Evolutionary conservation across 1,140 invertebrate genomes (phyloP), one percentile per base, ranked within the genome.

Genomic region (Stegodyphus dumicola): DNA sequence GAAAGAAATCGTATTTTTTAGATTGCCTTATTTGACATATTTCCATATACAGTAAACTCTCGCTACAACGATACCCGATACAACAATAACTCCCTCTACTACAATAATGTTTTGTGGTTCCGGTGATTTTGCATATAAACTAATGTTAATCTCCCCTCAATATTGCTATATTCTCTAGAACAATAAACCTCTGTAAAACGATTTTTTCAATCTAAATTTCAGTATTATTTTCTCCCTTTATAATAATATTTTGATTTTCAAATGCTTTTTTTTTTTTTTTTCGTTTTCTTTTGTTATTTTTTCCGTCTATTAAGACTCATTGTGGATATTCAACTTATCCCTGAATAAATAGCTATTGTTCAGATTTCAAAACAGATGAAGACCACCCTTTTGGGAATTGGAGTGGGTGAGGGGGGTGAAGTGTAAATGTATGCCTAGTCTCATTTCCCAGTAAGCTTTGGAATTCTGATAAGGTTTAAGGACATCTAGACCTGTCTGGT

Each of bases 31-130:
- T 3, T 33, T 3, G 33, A 33, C 3, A 33, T 33, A n/a, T n/a
- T n/a, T n/a, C n/a, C n/a, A 64, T 64, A 64, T 64, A 64, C 60
- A 64, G 60, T 64, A 64, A 64, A 64, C 60, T 64, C 60, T 64
- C 60, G 60, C 60, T 64, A 64, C 60, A 64, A 64, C 60, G 60
- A 64, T 64, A 64, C 60, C 60, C 60, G 60, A 64, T 64, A 64
- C 60, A 64, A 64, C 60, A 64, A 64, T 64, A 64, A 64, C 60
- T 64, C 60, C 60, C 1, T 64, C 60, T 64, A 64, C 60, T 64
- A 64, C 60, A 64, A 64, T 64, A 64, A 64, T 64, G 60, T 64
- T 64, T 64, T 64, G 60, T 64, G 60, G 60, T 64, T 3, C 33
- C 33, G 33, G 33, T 33, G 33, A 33, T 33, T 33, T 33, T 33